A percentile compares a stretch with the other conserved stretches of the same genome.
Evolutionary conservation across 2,888 invertebrate genomes (phyloP).

Genomic region (Ophioninae sp.): DNA sequence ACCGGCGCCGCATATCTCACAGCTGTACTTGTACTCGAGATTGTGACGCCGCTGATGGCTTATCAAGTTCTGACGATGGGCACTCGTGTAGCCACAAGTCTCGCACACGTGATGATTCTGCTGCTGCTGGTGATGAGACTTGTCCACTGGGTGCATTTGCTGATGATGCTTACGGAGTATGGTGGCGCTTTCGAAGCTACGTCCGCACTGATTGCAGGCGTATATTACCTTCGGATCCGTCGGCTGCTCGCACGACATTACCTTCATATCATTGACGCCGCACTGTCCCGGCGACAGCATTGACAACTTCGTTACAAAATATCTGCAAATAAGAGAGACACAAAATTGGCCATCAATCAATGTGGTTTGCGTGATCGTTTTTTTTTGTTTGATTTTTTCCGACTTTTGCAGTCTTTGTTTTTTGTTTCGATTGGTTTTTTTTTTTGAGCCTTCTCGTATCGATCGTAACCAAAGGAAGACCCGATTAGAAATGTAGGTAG

Average conservation of each 20-base stretch:
- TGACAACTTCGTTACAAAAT: slow-evolving; percentile 77
- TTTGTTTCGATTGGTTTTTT: slow-evolving; percentile 48
- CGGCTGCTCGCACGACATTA: slow-evolving; percentile 68
- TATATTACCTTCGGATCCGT: slow-evolving; percentile 67
- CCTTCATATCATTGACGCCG: slow-evolving; percentile 69
- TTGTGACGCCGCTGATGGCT: slow-evolving; percentile 75
- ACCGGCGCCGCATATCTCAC: slow-evolving; percentile 76
- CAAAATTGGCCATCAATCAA: slow-evolving; percentile 71
- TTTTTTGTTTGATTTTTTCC: slow-evolving; percentile 46
- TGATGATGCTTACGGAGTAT: slow-evolving; percentile 65
- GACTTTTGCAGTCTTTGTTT: not conserved
- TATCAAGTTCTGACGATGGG: slow-evolving; percentile 72
- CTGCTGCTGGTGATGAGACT: slow-evolving; percentile 48
- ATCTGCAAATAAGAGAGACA: slow-evolving; percentile 80
- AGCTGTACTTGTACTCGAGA: slow-evolving; percentile 77
- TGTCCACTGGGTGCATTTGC: slow-evolving; percentile 68
- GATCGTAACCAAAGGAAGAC: not conserved
- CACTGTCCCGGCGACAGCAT: slow-evolving; percentile 71
- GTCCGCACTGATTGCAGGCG: slow-evolving; percentile 73
- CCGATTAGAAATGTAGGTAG: not conserved
- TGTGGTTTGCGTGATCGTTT: slow-evolving; percentile 52
- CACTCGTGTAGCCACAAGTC: slow-evolving; percentile 74
- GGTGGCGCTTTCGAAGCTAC: slow-evolving; percentile 63
- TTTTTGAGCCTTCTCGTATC: not conserved
- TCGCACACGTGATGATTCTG: slow-evolving; percentile 69